Conservation (phyloP, 2,797 vertebrate species). For the Chaetodon trifasciatus region DNA sequence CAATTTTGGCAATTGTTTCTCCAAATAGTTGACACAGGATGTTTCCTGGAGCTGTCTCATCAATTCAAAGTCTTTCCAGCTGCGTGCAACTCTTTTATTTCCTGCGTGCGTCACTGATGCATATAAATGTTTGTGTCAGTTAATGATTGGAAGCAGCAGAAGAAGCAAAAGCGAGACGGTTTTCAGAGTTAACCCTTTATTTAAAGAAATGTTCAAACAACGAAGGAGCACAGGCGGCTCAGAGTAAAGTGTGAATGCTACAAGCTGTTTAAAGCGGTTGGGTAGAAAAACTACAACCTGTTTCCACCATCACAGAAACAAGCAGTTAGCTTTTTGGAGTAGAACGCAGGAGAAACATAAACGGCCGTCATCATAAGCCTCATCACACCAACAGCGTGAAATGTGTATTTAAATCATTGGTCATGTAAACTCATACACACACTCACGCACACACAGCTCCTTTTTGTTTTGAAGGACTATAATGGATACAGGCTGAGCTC, state of each 20-base stretch:
- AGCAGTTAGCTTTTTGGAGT: slow-evolving; percentile 4
- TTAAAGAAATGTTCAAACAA: slow-evolving; percentile 64
- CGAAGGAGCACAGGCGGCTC: slow-evolving; percentile 50
- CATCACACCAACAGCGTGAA: slow-evolving; percentile 23
- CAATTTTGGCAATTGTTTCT: not conserved
- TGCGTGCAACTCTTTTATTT: slow-evolving; percentile 11
- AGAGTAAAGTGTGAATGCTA: slow-evolving; percentile 66
- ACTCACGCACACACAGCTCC: not conserved
- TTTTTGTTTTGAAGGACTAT: slow-evolving; percentile 20
- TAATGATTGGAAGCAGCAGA: not conserved
- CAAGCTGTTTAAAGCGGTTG: slow-evolving; percentile 48
- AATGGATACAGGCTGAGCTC: slow-evolving; percentile 10
- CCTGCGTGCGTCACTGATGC: slow-evolving; percentile 15
- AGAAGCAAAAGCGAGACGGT: not conserved
- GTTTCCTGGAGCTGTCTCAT: not conserved
- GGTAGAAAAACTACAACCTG: slow-evolving; percentile 4
- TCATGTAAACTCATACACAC: not conserved
- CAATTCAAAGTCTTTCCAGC: not conserved
- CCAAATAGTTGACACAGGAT: slow-evolving; percentile 6
- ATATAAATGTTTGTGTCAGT: not conserved
- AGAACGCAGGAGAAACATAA: slow-evolving; percentile 37
- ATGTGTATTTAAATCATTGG: slow-evolving; percentile 34
- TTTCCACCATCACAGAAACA: slow-evolving; percentile 37
- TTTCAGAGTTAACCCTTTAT: slow-evolving; percentile 70
- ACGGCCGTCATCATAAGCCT: slow-evolving; percentile 12